Conservation (phyloP, 2,888 invertebrate genomes). For the Epirrhoe alternata region DNA sequence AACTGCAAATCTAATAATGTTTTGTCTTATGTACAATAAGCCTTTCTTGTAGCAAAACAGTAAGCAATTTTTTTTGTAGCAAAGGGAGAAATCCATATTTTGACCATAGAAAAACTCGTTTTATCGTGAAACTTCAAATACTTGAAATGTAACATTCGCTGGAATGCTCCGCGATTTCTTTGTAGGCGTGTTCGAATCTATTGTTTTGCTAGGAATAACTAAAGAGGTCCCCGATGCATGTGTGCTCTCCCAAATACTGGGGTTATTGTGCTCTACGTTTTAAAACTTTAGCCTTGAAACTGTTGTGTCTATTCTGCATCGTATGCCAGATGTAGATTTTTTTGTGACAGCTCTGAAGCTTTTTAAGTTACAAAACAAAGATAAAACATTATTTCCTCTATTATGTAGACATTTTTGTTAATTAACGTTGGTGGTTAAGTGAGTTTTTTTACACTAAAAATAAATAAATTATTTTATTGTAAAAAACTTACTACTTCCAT, state of each 20-base stretch:
- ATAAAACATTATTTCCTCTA: no score
- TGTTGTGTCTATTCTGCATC: neutral
- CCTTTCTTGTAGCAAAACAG: no score
- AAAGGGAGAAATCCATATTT: no score
- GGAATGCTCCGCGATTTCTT: neutral
- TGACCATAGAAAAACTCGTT: no score
- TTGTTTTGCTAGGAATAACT: neutral
- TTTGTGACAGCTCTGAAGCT: neutral
- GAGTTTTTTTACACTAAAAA: no score
- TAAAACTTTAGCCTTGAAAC: constrained; percentile 1
- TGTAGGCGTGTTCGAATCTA: neutral
- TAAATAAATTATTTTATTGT: no score
- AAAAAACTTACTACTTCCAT: no score
- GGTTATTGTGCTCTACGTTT: constrained; percentile 1
- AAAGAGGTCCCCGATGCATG: neutral
- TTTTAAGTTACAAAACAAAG: neutral
- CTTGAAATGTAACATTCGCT: neutral
- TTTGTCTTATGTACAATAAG: no score
- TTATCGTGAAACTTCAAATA: neutral
- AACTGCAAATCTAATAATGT: no score
- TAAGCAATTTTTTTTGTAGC: no score
- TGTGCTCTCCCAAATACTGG: constrained; percentile 1
- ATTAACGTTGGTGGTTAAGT: no score
- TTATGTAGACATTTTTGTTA: no score
- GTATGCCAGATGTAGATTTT: neutral